phyloP scores from a whole-genome alignment of 2,797 vertebrate species.

The Protonibea diacanthus region DNA sequence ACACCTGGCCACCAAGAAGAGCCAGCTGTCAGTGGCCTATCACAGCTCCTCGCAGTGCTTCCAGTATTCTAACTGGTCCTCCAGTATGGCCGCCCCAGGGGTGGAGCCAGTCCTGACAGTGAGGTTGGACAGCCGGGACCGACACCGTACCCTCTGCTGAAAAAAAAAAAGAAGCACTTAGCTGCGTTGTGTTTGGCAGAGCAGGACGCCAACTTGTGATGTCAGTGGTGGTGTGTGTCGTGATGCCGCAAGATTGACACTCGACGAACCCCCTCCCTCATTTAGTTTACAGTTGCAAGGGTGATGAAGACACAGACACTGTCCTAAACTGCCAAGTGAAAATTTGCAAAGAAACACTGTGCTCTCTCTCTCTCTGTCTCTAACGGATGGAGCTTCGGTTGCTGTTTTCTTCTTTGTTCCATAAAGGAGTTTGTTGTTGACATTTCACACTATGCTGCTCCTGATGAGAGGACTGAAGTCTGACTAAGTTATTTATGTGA shows the following conservation, averaged over 20 bases:
- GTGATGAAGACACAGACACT: constrained; percentile 48
- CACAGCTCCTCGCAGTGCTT: constrained; percentile 93
- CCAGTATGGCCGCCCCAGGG: constrained; percentile 91
- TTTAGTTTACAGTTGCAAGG: constrained; percentile 62
- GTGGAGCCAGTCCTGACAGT: constrained; percentile 97
- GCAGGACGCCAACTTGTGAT: constrained; percentile 49
- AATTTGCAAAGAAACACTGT: constrained; percentile 58
- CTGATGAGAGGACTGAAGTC: constrained; percentile 64
- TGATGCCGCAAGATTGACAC: constrained; percentile 38
- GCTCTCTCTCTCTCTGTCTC: constrained; percentile 49
- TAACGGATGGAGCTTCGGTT: constrained; percentile 59
- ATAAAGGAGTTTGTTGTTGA: constrained; percentile 68
- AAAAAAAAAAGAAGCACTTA: constrained; percentile 62
- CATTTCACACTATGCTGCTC: constrained; percentile 69
- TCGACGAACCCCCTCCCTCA: constrained; percentile 39
- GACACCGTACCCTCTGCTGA: constrained; percentile 91
- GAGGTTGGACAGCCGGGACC: constrained; percentile 96
- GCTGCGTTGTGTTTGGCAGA: constrained; percentile 52
- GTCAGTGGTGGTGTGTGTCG: constrained; percentile 45
- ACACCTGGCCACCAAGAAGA: constrained; percentile 99
- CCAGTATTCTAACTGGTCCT: constrained; percentile 94
- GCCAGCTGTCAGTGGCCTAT: constrained; percentile 98
- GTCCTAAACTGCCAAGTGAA: constrained; percentile 54
- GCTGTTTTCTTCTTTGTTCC: constrained; percentile 52
- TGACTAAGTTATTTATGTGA: constrained; percentile 72